A percentile compares a stretch with the other conserved stretches of the same genome.
Conservation (phyloP, 2,888 invertebrate species). For the Tenthredo notha region DNA sequence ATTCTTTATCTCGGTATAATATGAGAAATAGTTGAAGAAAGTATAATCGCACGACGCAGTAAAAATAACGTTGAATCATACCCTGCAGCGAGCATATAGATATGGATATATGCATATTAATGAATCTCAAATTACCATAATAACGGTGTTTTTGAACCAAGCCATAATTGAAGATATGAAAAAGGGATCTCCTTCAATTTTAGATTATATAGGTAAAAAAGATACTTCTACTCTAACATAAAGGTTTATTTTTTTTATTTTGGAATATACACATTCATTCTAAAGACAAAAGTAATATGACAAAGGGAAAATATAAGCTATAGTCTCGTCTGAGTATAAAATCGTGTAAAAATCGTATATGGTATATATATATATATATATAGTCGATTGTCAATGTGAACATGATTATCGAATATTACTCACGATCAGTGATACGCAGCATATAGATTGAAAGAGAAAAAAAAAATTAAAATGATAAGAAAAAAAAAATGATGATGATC, state of each 20-base stretch:
- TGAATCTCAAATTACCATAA: slow-evolving; percentile 1
- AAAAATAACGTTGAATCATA: slow-evolving; percentile 38
- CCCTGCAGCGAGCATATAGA: background rate
- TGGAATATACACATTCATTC: background rate
- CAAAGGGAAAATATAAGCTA: background rate
- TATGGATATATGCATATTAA: background rate
- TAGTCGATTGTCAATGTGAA: background rate
- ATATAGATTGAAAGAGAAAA: background rate
- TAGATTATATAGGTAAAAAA: background rate
- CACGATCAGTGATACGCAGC: background rate
- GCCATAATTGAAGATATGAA: too few species aligned
- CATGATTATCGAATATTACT: background rate
- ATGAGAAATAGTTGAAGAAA: background rate
- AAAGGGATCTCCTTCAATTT: too few species aligned
- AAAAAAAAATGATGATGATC: background rate
- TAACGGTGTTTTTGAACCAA: slow-evolving; percentile 4
- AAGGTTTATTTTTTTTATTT: background rate
- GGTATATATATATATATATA: too few species aligned
- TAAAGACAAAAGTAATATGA: background rate
- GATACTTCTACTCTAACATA: background rate
- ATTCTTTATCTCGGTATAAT: background rate
- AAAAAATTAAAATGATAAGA: background rate
- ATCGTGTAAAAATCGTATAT: background rate
- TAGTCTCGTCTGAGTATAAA: background rate
- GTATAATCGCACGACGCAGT: slow-evolving; percentile 30